phyloP scores from a whole-genome alignment of 2,888 invertebrate genomes.

The Erebia aethiops region DNA sequence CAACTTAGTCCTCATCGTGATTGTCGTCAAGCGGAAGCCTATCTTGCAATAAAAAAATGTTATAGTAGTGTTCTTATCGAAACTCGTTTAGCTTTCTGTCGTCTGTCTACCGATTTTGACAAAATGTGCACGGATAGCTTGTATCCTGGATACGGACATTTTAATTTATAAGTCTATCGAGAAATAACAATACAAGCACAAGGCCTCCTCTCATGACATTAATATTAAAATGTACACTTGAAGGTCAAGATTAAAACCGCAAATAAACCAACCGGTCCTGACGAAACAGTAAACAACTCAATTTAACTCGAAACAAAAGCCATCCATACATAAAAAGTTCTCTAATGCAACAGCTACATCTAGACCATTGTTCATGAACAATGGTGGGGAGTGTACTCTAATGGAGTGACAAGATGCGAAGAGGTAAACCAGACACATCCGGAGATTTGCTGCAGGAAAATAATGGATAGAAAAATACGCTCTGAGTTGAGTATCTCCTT shows the following conservation, averaged over 20 bases:
- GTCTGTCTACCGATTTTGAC: too few relatives aligned
- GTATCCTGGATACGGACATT: too few relatives aligned
- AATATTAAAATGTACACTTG: conserved; percentile 9
- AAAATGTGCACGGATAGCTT: too few relatives aligned
- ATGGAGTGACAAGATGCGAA: conserved; percentile 19
- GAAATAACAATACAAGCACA: background rate
- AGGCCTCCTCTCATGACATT: background rate
- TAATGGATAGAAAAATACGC: background rate
- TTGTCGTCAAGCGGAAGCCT: too few relatives aligned
- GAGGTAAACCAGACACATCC: conserved; percentile 15
- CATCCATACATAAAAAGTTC: conserved; percentile 23
- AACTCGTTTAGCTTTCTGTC: too few relatives aligned
- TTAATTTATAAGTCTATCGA: too few relatives aligned
- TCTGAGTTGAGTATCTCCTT: background rate
- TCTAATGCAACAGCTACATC: conserved; percentile 19
- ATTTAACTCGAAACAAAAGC: conserved; percentile 31
- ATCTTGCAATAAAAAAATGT: too few relatives aligned
- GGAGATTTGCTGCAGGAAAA: conserved; percentile 30
- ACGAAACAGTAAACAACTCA: conserved; percentile 22
- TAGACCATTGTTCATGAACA: conserved; percentile 35
- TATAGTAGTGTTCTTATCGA: too few relatives aligned
- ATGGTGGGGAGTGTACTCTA: conserved; percentile 17
- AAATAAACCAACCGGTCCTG: conserved; percentile 7
- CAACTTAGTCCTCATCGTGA: too few relatives aligned
- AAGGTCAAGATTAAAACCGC: background rate